Base-by-base conservation (phyloP, 53 echinoderm and acorn worm genomes). In the Holothuria scabra region DNA sequence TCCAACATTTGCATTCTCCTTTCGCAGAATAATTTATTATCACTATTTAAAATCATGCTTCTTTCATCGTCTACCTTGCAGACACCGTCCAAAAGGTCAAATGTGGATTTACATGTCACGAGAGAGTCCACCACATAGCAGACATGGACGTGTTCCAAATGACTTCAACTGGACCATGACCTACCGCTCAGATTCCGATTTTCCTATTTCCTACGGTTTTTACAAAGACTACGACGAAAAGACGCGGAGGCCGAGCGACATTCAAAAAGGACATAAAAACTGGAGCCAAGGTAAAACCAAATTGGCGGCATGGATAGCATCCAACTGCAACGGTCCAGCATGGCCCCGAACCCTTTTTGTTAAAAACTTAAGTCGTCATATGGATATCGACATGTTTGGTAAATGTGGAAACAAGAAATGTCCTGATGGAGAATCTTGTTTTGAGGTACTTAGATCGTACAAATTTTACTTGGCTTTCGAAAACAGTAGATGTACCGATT, bases 301-400 rank as follows among this genome's bases (percentile, higher is more conserved):
- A n/a, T n/a, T 70, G 9, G 71, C 33, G 21, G 71, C 71, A n/a
- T 70, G 71, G 71, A 21, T 70, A 33, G 71, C 26, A 13, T 70
- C 71, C 12, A 70, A 70, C n/a, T 70, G 71, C 33, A 32, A 70
- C 16, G 1, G 0, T 0, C 21, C n/a, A 0, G 21, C 71, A 10
- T 70, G 71, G 71, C 71, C 71, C 10, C 24, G 71, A 14, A 70
- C 33, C 12, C 13, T 9, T 10, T 70, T 70, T 37, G 71, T 70
- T 41, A 37, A 31, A n/a, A 70, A 31, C 33, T 41, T 70, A 4
- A 31, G 38, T 13, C 29, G 30, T 9, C 30, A 26, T n/a, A 31
- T 70, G 13, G 34, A 31, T n/a, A 70, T 70, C 18, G 71, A 70
- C 38, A 70, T 37, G 34, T 70, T 29, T n/a, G 71, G 71, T 37